Evolutionary conservation across 2,113 vertebrate genomes (phyloP), one percentile per base, ranked within the genome.

Genomic region (Podarcis cretensis): DNA sequence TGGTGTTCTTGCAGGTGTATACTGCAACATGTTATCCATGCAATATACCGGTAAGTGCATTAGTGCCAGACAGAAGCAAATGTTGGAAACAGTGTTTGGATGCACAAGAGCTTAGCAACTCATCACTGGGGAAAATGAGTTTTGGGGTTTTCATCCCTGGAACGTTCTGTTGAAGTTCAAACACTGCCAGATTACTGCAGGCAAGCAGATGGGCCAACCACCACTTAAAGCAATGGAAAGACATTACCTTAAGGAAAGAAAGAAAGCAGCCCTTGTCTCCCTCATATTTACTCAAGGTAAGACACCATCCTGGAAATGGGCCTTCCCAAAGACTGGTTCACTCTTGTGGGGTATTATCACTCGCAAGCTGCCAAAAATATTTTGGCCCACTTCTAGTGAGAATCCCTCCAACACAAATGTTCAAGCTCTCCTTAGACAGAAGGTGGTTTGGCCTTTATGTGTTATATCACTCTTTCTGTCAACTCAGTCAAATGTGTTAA

Each of bases 401-500:
- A 71, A 71, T 69, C 7, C 69, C 69, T 71, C 69, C 69, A 12
- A 6, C 69, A 27, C 8, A 12, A 71, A 30, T 71, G 69, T 30
- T 30, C 30, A 30, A 30, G 27, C 16, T 14, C 30, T 69, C 43
- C 25, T 37, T 54, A 87, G 30, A 35, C 20, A 87, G 18, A 87
- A 6, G 6, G n/a, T 14, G 27, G 30, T 23, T 9, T 32, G 18
- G 63, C 76, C 21, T 30, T 54, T 66, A 32, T 4, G 27, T 35
- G 63, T 20, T 48, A 32, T 66, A 16, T 48, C 12, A 30, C 18
- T 43, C 54, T 21, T 30, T 12, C 68, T 35, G 59, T 37, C n/a
- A 20, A 12, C 30, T 80, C 30, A 14, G 83, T 71, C 35, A 37
- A 95, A 91, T 89, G 0, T 84, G 90, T 94, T 93, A 82, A 48